phyloP scores from a whole-genome alignment of 2,113 vertebrate genomes.

The Callospermophilus lateralis region DNA sequence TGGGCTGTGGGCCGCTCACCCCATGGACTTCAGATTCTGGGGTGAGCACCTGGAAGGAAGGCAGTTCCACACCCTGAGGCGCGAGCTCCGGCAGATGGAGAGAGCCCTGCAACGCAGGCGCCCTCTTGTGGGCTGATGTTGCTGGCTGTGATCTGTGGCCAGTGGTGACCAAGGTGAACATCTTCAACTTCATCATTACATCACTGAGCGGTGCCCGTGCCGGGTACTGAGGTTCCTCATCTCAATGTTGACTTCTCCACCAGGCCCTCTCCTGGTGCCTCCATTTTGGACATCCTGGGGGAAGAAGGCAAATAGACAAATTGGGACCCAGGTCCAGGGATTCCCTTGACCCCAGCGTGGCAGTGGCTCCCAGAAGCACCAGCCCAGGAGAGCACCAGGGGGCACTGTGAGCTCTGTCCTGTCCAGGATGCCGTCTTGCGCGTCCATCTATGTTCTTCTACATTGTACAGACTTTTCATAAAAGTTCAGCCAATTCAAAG shows the following conservation, averaged over 20 bases:
- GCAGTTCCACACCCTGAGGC: no score
- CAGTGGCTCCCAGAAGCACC: background rate
- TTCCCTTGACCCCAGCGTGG: background rate
- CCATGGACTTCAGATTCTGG: background rate
- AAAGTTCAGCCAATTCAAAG: background rate
- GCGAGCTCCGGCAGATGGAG: no score
- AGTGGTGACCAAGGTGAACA: no score
- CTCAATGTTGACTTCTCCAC: background rate
- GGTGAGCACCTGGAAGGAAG: no score
- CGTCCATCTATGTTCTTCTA: background rate
- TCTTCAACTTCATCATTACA: no score
- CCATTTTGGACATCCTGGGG: background rate
- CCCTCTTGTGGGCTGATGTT: background rate
- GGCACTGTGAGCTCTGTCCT: rapidly evolving
- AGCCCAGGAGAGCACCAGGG: background rate
- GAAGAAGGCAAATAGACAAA: background rate
- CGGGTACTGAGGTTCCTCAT: background rate
- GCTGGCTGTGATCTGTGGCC: background rate
- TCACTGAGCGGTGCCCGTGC: background rate
- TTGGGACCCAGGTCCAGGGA: background rate
- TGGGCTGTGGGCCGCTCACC: background rate
- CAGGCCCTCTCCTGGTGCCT: background rate
- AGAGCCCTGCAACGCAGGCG: background rate
- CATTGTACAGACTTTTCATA: background rate
- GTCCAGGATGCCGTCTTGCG: rapidly evolving